Conservation (phyloP, 2,113 vertebrate genomes). For the Malurus alboscapulatus region DNA sequence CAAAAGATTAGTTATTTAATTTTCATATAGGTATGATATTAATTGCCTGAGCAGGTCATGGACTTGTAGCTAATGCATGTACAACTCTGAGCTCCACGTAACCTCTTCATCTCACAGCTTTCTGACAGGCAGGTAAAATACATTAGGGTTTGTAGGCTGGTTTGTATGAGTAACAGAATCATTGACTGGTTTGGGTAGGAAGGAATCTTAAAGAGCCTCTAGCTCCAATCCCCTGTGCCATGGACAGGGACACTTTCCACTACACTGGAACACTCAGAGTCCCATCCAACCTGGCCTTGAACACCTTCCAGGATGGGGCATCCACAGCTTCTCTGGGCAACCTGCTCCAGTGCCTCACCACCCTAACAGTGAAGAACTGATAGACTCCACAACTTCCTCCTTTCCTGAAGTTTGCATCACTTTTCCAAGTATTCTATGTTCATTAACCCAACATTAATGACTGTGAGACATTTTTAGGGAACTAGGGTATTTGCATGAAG, state of each 20-base stretch:
- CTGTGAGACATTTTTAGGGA: background rate
- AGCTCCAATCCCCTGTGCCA: background rate
- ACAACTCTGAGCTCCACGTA: background rate
- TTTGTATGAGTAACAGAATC: background rate
- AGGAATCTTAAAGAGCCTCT: background rate
- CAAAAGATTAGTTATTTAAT: background rate
- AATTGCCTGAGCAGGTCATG: background rate
- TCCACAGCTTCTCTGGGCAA: fast-evolving
- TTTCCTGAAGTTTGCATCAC: background rate
- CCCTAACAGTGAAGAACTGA: background rate
- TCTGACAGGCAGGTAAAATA: background rate
- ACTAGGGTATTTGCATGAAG: background rate
- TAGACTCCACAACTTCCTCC: background rate
- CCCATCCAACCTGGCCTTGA: background rate
- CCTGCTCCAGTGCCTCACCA: background rate
- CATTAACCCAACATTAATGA: background rate
- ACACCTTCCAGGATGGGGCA: background rate
- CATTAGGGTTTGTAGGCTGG: background rate
- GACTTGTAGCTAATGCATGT: background rate
- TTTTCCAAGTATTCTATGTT: background rate
- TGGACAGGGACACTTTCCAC: background rate
- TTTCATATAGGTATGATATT: background rate
- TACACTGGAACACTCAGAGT: background rate
- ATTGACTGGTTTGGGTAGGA: background rate
- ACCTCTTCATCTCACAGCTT: background rate